Conservation (phyloP, 2,888 invertebrate species). For the Bombylius major region DNA sequence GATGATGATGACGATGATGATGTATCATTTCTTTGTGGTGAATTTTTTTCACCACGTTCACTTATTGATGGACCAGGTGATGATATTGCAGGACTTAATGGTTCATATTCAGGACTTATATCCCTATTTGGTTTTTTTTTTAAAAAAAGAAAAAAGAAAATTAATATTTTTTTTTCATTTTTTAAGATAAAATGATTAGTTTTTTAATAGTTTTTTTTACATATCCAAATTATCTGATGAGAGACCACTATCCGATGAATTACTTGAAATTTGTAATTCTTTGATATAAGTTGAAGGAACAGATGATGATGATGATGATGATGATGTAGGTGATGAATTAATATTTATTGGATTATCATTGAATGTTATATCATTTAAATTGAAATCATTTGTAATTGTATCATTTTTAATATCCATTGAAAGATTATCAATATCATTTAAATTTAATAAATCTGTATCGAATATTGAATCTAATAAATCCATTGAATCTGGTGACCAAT, state of each 20-base stretch:
- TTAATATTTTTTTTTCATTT: not conserved
- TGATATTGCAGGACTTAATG: constrained; percentile 17
- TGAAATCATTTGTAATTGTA: constrained; percentile 9
- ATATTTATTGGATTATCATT: constrained; percentile 12
- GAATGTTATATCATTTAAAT: constrained; percentile 13
- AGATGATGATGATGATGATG: not conserved
- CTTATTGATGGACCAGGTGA: constrained; percentile 17
- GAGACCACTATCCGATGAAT: constrained; percentile 53
- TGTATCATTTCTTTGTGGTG: not conserved
- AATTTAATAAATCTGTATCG: constrained; percentile 46
- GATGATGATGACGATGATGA: not conserved
- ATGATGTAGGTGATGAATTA: not conserved
- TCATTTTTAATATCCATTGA: constrained; percentile 19
- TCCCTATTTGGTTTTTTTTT: constrained; percentile 13
- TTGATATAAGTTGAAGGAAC: constrained; percentile 31
- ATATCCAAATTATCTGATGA: constrained; percentile 49
- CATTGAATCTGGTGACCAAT: constrained; percentile 42
- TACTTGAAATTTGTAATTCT: constrained; percentile 16
- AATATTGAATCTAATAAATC: constrained; percentile 58
- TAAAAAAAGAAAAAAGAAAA: not conserved
- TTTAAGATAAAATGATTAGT: not conserved
- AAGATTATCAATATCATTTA: constrained; percentile 41
- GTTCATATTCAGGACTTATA: constrained; percentile 20
- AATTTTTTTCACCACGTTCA: constrained; percentile 14
- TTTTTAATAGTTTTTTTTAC: constrained; percentile 28